phyloP scores from a whole-genome alignment of 2,113 vertebrate genomes.

The western clawed frog (Xenopus tropicalis) region DNA sequence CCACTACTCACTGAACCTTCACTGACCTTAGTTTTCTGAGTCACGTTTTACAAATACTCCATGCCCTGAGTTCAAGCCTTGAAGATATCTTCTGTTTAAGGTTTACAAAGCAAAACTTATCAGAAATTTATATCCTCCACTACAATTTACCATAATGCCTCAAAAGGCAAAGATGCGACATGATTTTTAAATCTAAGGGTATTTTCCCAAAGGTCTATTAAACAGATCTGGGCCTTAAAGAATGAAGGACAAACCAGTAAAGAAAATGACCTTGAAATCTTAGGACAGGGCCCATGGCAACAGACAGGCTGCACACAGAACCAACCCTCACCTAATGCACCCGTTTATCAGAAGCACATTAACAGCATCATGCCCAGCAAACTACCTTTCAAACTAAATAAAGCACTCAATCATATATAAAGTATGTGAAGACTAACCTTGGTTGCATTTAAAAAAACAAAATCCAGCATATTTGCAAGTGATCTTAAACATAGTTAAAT shows the following conservation, averaged over 20 bases:
- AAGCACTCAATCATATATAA: too few relatives aligned
- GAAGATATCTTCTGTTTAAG: background rate
- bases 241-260: background rate
- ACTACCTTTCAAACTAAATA: background rate
- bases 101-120: background rate
- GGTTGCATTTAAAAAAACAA: too few relatives aligned
- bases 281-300: conserved; percentile 19
- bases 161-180: too few relatives aligned
- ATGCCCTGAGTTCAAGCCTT: background rate
- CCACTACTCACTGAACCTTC: conserved; percentile 8
- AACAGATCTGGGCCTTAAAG: conserved; percentile 8
- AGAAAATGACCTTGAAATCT: conserved; percentile 20
- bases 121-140: background rate
- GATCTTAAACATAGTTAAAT: too few relatives aligned
- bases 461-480: too few relatives aligned
- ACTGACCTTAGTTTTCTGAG: conserved; percentile 7
- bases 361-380: too few relatives aligned
- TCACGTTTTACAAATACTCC: background rate
- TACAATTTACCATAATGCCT: too few relatives aligned
- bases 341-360: background rate
- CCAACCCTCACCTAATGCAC: conserved; percentile 13
- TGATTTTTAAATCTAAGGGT: too few relatives aligned
- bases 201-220: too few relatives aligned
- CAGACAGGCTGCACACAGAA: background rate
- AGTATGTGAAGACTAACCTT: too few relatives aligned